Evolutionary conservation across 1,140 invertebrate genomes (phyloP).

Genomic region (Mamestra configurata): DNA sequence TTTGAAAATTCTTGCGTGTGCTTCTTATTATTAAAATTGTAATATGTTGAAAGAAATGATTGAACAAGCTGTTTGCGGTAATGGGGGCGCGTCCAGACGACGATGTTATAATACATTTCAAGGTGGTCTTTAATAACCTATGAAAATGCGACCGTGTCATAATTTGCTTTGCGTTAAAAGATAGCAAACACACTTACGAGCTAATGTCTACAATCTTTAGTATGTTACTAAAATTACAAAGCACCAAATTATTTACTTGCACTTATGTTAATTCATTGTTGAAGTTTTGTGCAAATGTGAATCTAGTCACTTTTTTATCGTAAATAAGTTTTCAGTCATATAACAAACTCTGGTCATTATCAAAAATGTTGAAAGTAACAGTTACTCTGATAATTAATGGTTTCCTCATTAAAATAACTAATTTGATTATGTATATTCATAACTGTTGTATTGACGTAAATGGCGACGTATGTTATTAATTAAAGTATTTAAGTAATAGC

Average conservation of each 20-base stretch:
- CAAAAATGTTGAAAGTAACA: not conserved
- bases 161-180: not conserved
- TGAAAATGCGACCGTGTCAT: not conserved
- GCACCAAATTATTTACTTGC: constrained; percentile 1
- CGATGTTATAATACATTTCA: constrained; percentile 11
- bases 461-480: not conserved
- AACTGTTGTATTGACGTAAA: not conserved
- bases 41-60: too few species aligned
- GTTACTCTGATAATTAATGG: not conserved
- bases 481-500: not conserved
- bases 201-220: not conserved
- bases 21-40: too few species aligned
- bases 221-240: not conserved
- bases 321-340: too few species aligned
- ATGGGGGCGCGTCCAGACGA: not conserved
- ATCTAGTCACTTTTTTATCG: not conserved
- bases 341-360: not conserved
- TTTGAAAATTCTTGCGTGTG: not conserved
- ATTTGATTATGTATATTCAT: not conserved
- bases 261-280: not conserved
- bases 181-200: not conserved
- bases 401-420: not conserved
- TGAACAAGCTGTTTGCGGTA: not conserved
- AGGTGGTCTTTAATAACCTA: constrained; percentile 20
- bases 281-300: not conserved